These are phyloP conservation scores for Herminia tarsipennalis DNA, from an alignment of 2,888 invertebrate species.

Conservation along the genomic window DNA sequence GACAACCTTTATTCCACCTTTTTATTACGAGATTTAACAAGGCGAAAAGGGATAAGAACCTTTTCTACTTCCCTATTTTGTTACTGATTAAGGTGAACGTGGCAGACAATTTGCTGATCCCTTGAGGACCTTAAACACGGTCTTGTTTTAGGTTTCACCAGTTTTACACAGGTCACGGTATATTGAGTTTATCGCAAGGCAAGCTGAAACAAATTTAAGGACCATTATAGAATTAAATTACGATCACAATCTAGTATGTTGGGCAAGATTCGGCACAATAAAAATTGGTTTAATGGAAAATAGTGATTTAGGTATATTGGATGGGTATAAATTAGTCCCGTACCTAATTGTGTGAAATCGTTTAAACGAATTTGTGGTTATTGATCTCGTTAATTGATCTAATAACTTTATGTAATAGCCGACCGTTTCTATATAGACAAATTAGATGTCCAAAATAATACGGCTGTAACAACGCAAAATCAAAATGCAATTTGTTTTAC, in stretches of 20 bases:
- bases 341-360: no score
- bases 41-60: not conserved
- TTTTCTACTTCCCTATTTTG: constrained; percentile 2
- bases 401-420: no score
- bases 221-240: constrained; percentile 4
- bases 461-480: no score
- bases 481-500: no score
- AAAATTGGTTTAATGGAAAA: no score
- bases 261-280: not conserved
- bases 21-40: not conserved
- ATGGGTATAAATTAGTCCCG: no score
- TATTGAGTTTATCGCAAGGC: constrained; percentile 14
- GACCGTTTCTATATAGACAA: no score
- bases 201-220: constrained; percentile 3
- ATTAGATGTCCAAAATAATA: no score
- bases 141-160: constrained; percentile 21
- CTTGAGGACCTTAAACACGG: constrained; percentile 14
- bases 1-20: not conserved
- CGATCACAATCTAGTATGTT: not conserved
- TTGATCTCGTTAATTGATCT: no score
- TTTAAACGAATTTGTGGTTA: no score
- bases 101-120: constrained; percentile 11
- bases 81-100: constrained; percentile 13
- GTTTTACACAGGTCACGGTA: constrained; percentile 22
- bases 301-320: no score